phyloP scores from a whole-genome alignment of 1,140 invertebrate genomes.

The Drosophila littoralis region DNA sequence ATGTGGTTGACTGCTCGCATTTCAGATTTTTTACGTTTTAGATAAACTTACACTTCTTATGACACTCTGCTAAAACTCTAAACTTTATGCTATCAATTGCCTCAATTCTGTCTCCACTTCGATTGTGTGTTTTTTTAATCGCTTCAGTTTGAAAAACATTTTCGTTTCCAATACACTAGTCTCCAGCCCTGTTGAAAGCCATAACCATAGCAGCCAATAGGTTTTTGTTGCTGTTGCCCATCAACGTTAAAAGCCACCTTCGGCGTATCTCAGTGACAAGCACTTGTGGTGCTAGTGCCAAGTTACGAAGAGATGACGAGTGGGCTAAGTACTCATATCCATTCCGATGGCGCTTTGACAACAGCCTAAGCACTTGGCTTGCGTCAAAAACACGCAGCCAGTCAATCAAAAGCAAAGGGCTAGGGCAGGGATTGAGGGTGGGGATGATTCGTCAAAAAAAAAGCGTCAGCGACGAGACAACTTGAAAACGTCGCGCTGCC shows the following conservation, averaged over 20 bases:
- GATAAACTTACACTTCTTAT: too few relatives aligned
- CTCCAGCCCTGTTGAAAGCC: conserved; percentile 2
- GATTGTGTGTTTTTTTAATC: background rate
- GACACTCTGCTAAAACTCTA: background rate
- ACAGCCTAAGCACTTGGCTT: conserved; percentile 25
- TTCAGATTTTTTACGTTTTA: too few relatives aligned
- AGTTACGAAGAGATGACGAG: conserved; percentile 17
- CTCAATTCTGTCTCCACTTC: background rate
- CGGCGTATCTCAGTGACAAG: conserved; percentile 15
- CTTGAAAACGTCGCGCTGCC: conserved; percentile 53
- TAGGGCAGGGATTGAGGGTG: background rate
- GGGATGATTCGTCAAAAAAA: conserved; percentile 24
- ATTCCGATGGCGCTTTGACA: conserved; percentile 24
- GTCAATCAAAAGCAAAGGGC: conserved; percentile 47
- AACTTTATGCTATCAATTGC: background rate
- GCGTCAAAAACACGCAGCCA: conserved; percentile 40
- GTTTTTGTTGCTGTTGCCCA: conserved; percentile 4
- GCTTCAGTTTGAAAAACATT: background rate
- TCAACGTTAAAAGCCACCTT: conserved; percentile 28
- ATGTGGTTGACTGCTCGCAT: too few relatives aligned
- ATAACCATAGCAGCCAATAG: background rate
- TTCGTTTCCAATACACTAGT: conserved; percentile 5
- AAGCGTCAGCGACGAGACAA: conserved; percentile 37
- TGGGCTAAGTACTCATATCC: conserved; percentile 23
- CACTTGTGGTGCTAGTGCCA: conserved; percentile 17